A percentile compares a stretch with the other conserved stretches of the same genome.
phyloP scores from a whole-genome alignment of 2,797 vertebrate species.

The Staurois parvus region DNA sequence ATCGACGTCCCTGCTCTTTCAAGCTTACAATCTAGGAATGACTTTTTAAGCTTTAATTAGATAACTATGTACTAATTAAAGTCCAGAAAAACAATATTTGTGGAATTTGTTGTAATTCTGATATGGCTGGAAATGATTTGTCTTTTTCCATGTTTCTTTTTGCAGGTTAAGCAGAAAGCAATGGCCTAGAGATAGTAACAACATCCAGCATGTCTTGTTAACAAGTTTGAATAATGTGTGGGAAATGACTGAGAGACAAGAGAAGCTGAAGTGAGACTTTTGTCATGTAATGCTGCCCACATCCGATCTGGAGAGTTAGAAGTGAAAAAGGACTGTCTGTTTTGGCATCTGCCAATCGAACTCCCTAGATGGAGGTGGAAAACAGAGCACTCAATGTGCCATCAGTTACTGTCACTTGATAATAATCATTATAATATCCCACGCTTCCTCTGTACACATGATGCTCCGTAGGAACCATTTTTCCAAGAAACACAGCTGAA shows the following conservation, averaged over 20 bases:
- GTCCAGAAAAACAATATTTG: background rate
- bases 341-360: conserved; percentile 57
- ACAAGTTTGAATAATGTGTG: conserved; percentile 38
- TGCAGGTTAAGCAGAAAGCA: conserved; percentile 3
- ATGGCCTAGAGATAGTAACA: conserved; percentile 6
- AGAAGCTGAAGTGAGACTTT: conserved; percentile 45
- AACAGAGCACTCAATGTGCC: conserved; percentile 59
- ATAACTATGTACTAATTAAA: background rate
- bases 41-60: background rate
- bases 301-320: conserved; percentile 57
- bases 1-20: too few species aligned
- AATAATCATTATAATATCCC: conserved; percentile 57
- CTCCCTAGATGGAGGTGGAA: conserved; percentile 50
- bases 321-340: conserved; percentile 55
- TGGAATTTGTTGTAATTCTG: background rate
- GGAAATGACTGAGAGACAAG: conserved; percentile 49
- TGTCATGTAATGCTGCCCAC: conserved; percentile 60
- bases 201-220: conserved; percentile 12
- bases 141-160: background rate
- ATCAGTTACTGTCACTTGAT: conserved; percentile 59
- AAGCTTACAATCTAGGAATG: too few species aligned
- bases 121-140: background rate
- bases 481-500: conserved; percentile 30
- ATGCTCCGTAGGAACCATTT: conserved; percentile 40
- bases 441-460: conserved; percentile 53